A percentile compares a stretch with the other conserved stretches of the same genome.
Evolutionary conservation across 1,140 invertebrate species (phyloP).

Genomic region (Drosophila erecta): DNA sequence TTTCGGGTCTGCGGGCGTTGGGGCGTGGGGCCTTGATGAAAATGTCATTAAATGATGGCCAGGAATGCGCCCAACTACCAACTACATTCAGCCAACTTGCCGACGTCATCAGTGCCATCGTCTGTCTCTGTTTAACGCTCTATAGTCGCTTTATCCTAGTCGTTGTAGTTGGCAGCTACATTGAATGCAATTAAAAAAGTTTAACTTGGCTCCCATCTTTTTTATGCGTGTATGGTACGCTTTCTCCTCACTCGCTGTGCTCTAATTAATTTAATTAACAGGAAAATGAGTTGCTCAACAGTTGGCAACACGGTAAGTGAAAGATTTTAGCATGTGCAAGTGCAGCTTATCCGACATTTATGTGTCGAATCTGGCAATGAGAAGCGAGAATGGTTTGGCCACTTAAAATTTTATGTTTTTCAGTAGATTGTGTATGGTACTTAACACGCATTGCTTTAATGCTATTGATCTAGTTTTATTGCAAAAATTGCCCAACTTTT

Average conservation of each 20-base stretch:
- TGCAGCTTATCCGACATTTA: background rate
- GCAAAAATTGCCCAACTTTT: background rate
- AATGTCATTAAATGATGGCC: slow-evolving; percentile 79
- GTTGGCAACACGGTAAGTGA: slow-evolving; percentile 50
- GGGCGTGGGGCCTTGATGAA: slow-evolving; percentile 57
- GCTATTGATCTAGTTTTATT: background rate
- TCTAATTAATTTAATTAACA: slow-evolving; percentile 80
- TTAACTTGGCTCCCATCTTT: slow-evolving; percentile 37
- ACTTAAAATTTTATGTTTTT: too few species aligned
- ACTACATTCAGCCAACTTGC: slow-evolving; percentile 54
- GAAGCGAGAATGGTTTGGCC: too few species aligned
- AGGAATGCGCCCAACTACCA: slow-evolving; percentile 45
- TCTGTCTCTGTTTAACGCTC: background rate
- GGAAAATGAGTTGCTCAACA: slow-evolving; percentile 74
- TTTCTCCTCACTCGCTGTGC: slow-evolving; percentile 14
- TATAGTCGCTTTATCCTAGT: slow-evolving; percentile 22
- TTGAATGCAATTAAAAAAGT: slow-evolving; percentile 83
- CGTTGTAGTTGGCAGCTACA: slow-evolving; percentile 67
- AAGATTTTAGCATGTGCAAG: slow-evolving; percentile 36
- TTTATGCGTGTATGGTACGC: slow-evolving; percentile 24
- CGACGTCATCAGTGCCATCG: slow-evolving; percentile 45
- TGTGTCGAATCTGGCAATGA: background rate
- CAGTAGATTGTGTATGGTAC: too few species aligned
- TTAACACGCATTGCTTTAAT: background rate
- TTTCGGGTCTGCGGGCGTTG: background rate